Evolutionary conservation across 1,140 invertebrate species (phyloP).

Genomic region (Mercenaria mercenaria): DNA sequence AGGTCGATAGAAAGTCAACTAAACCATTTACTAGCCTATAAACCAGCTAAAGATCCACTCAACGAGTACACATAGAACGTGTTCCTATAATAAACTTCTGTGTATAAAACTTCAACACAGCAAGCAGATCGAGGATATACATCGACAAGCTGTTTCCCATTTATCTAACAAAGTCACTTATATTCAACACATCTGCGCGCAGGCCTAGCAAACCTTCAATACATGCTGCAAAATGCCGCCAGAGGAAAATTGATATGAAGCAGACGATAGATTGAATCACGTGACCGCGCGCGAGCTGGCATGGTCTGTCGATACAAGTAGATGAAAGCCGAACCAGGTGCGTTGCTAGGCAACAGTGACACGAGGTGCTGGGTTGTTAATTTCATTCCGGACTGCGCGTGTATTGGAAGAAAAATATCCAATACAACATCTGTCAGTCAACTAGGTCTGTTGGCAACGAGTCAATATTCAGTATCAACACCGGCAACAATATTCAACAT

Average conservation of each 20-base stretch:
- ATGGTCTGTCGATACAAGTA: conserved; percentile 61
- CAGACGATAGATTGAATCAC: conserved; percentile 60
- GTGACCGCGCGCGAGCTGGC: conserved; percentile 50
- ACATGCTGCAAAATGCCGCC: conserved; percentile 42
- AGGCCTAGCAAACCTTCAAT: conserved; percentile 35
- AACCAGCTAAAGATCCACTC: conserved; percentile 18
- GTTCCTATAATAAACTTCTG: background rate
- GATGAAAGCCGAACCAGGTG: conserved; percentile 59
- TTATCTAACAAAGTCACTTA: conserved; percentile 22
- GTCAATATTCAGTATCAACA: conserved; percentile 12
- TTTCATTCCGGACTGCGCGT: conserved; percentile 28
- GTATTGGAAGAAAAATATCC: conserved; percentile 36
- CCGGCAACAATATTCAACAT: conserved; percentile 15
- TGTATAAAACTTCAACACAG: conserved; percentile 26
- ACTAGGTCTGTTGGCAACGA: conserved; percentile 1
- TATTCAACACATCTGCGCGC: conserved; percentile 48
- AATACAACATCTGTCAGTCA: conserved; percentile 31
- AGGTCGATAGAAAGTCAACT: conserved; percentile 13
- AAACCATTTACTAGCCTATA: background rate
- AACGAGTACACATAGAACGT: background rate
- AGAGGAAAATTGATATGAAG: conserved; percentile 62
- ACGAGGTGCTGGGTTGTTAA: conserved; percentile 66
- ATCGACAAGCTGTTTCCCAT: conserved; percentile 4
- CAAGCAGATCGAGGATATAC: background rate
- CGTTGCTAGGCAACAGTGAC: conserved; percentile 59